phyloP scores from a whole-genome alignment of 2,797 vertebrate species.

The Vespertilio murinus region DNA sequence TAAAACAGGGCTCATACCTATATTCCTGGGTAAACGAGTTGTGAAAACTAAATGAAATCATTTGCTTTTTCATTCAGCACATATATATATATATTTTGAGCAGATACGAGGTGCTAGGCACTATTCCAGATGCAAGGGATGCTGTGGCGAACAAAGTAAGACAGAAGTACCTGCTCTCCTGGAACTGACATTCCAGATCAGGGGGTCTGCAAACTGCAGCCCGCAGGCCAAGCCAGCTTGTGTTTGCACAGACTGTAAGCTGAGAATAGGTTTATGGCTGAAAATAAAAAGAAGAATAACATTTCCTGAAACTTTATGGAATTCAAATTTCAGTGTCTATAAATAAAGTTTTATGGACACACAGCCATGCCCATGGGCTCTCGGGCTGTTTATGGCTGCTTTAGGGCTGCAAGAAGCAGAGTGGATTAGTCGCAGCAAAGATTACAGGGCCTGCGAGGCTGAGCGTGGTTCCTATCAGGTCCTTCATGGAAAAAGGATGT shows the following conservation, averaged over 20 bases:
- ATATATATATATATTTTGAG: neutral
- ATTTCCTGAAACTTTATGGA: neutral
- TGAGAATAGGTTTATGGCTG: neutral
- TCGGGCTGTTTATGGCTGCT: neutral
- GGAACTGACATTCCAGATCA: neutral
- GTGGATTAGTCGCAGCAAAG: fast-evolving
- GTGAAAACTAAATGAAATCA: neutral
- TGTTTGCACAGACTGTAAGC: neutral
- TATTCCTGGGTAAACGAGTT: neutral
- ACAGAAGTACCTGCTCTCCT: neutral
- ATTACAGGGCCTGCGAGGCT: neutral
- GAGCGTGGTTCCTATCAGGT: neutral
- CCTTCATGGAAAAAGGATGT: neutral
- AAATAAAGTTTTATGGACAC: neutral
- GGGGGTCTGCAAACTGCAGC: neutral
- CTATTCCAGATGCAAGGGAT: neutral
- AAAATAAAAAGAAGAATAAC: neutral
- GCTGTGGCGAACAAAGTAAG: neutral
- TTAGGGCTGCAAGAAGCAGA: neutral
- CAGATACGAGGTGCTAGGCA: neutral
- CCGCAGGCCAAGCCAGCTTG: neutral
- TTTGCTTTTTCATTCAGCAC: neutral
- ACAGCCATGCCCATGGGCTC: neutral
- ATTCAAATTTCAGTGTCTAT: neutral
- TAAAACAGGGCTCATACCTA: neutral